Conservation (phyloP, 1,140 invertebrate genomes). For the Camponotus floridanus region DNA sequence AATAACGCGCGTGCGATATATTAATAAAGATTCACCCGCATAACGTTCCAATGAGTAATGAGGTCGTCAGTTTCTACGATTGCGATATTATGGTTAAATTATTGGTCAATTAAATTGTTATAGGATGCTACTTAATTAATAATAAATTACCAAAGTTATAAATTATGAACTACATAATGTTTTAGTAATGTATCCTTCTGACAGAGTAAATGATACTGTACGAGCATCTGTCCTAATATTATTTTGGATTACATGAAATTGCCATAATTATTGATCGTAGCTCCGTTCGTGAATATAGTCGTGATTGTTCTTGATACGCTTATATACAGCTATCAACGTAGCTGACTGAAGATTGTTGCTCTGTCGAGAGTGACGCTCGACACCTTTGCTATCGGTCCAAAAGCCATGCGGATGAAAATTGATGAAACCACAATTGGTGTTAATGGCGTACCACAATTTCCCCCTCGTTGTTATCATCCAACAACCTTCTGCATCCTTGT, state of each 20-base stretch:
- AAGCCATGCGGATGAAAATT: constrained; percentile 74
- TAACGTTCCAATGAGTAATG: not conserved
- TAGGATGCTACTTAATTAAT: not conserved
- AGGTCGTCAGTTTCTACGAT: not conserved
- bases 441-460: constrained; percentile 66
- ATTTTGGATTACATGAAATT: not conserved
- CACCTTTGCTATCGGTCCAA: constrained; percentile 65
- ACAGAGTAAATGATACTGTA: not conserved
- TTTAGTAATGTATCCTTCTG: not conserved
- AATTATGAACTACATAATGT: not conserved
- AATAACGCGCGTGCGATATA: not conserved
- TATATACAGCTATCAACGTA: constrained; percentile 15
- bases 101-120: not conserved
- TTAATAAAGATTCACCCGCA: not conserved
- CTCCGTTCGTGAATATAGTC: constrained; percentile 41
- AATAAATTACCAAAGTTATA: constrained; percentile 13
- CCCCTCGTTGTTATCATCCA: constrained; percentile 58
- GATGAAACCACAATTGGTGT: constrained; percentile 77
- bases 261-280: constrained; percentile 37
- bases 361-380: constrained; percentile 46
- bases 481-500: constrained; percentile 72
- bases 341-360: constrained; percentile 38
- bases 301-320: constrained; percentile 40
- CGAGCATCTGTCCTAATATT: not conserved
- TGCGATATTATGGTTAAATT: constrained; percentile 18